Base-by-base conservation (phyloP, 2,888 invertebrate genomes). In the Idaea aversata region DNA sequence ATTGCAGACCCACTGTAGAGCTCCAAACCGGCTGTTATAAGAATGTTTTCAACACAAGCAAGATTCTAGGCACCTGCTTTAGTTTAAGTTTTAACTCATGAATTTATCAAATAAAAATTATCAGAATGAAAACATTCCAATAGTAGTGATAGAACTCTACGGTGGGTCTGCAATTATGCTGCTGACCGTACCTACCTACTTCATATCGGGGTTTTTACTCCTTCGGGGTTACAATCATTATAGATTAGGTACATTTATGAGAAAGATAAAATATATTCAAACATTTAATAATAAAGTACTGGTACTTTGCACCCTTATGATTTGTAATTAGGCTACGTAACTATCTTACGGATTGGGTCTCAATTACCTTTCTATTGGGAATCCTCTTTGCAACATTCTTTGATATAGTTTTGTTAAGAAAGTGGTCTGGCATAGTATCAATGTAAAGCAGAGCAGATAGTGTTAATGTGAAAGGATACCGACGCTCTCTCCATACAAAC, bases 121-220 rank as follows among this genome's bases (percentile, higher is more conserved):
- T 25, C 3, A 25, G 25, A 25, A 25, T n/a, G n/a, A n/a, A n/a
- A n/a, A n/a, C n/a, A n/a, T n/a, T n/a, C n/a, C n/a, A n/a, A n/a
- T n/a, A n/a, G n/a, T n/a, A n/a, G n/a, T n/a, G n/a, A n/a, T n/a
- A n/a, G n/a, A n/a, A n/a, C n/a, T n/a, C 25, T 25, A 25, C 25
- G 25, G 25, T 25, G 25, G 25, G 25, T 25, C 25, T 25, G 25
- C 25, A 25, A 25, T 25, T 25, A 25, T 25, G 25, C 25, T 25
- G 25, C 25, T 3, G 25, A 25, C 25, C 25, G 25, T 25, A 25
- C 25, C 25, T 77, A 80, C 66, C 77, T 86, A 82, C 81, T 85
- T 77, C 75, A 80, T 84, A 83, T 78, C 87, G 88, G 91, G 92
- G 91, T 88, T 92, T 25, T 90, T 80, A 84, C 79, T 90, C 90